A percentile compares a stretch with the other conserved stretches of the same genome.
Conservation (phyloP, 1,140 invertebrate species). For the Holcopasites calliopsidis region DNA sequence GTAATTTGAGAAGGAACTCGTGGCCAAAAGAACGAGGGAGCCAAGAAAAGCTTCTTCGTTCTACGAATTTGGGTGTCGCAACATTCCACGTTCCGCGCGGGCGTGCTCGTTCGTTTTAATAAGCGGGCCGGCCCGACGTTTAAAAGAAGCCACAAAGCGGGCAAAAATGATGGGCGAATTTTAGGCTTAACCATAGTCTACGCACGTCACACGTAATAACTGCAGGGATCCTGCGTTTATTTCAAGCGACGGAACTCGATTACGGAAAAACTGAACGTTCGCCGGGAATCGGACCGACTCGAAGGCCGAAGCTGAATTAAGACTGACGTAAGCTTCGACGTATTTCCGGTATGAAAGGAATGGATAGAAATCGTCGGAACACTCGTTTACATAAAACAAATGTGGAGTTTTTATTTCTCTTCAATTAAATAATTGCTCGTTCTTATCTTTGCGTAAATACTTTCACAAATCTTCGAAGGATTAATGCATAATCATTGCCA, state of each 20-base stretch:
- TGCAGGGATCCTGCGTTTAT: slow-evolving; percentile 38
- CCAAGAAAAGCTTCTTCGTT: not conserved
- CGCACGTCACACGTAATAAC: slow-evolving; percentile 57
- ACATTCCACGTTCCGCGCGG: slow-evolving; percentile 7
- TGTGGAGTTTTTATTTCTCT: not conserved
- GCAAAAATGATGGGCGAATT: slow-evolving; percentile 36
- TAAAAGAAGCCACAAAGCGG: slow-evolving; percentile 42
- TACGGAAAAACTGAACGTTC: slow-evolving; percentile 43
- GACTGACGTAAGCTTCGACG: not conserved
- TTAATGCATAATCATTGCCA: no score
- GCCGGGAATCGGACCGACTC: not conserved
- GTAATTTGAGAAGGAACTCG: no score
- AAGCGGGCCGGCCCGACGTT: slow-evolving; percentile 21
- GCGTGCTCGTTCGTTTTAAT: slow-evolving; percentile 45
- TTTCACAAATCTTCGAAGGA: no score
- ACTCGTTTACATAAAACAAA: not conserved
- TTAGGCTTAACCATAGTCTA: slow-evolving; percentile 54
- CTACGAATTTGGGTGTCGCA: slow-evolving; percentile 41
- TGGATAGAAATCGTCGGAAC: not conserved
- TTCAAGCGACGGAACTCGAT: slow-evolving; percentile 20
- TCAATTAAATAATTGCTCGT: no score
- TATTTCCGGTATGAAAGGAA: slow-evolving; percentile 19
- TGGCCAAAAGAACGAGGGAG: no score
- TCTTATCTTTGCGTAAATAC: no score
- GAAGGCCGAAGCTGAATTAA: slow-evolving; percentile 13